Conservation (phyloP, 2,797 vertebrate species). For the Todus mexicanus region DNA sequence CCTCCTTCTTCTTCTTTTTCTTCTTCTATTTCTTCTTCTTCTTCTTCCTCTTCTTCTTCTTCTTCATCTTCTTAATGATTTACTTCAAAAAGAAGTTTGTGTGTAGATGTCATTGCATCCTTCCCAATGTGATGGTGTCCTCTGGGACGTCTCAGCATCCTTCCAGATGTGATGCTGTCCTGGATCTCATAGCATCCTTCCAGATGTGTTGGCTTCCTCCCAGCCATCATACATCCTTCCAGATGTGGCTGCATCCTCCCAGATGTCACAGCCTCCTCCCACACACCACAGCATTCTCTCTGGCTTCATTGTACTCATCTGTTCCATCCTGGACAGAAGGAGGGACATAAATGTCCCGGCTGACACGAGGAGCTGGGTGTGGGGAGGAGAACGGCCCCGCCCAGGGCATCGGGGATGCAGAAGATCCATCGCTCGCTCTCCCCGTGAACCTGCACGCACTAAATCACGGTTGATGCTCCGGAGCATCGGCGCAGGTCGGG, state of each 20-base stretch:
- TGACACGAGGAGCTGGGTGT: rapidly evolving
- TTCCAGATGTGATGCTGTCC: neutral
- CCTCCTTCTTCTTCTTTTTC: no score
- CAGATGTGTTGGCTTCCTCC: neutral
- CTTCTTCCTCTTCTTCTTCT: no score
- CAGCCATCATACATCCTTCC: neutral
- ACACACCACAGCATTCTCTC: neutral
- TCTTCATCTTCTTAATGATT: no score
- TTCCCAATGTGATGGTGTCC: neutral
- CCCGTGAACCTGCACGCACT: neutral
- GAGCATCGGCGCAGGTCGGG: neutral
- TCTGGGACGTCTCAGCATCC: neutral
- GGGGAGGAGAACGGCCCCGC: neutral
- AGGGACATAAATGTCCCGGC: neutral
- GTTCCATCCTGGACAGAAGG: neutral
- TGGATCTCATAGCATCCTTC: rapidly evolving
- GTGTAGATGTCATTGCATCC: no score
- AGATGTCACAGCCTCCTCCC: neutral
- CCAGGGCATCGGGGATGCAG: neutral
- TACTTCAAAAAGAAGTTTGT: no score
- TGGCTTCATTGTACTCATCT: neutral
- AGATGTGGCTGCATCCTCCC: neutral
- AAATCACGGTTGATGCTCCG: neutral
- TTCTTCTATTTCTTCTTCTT: no score
- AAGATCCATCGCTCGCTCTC: neutral